A percentile compares a stretch with the other conserved stretches of the same genome.
phyloP scores from a whole-genome alignment of 2,888 invertebrate species.

The Nysson spinosus region DNA sequence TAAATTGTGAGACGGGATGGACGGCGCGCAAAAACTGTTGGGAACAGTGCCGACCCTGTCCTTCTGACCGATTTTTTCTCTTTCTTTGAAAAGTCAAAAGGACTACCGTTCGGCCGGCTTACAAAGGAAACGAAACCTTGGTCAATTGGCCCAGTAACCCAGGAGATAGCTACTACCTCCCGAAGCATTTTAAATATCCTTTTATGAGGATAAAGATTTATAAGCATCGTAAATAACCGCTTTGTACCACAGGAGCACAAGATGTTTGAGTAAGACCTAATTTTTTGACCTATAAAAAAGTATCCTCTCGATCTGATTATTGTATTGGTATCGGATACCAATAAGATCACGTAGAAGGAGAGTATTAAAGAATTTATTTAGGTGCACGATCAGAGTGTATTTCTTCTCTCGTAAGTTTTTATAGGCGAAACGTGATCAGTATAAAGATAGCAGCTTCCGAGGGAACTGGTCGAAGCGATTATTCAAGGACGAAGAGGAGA shows the following conservation, averaged over 20 bases:
- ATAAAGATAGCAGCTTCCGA: no score
- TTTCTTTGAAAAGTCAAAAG: conserved; percentile 11
- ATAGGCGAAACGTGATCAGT: no score
- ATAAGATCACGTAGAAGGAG: background rate
- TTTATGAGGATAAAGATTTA: conserved; percentile 26
- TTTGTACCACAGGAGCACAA: no score
- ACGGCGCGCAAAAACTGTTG: background rate
- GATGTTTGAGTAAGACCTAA: conserved; percentile 17
- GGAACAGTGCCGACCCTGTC: conserved; percentile 3
- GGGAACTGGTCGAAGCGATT: conserved; percentile 5
- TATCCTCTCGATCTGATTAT: no score
- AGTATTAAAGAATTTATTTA: background rate
- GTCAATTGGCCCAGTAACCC: conserved; percentile 26
- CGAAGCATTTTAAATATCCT: conserved; percentile 10
- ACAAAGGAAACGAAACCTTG: conserved; percentile 2
- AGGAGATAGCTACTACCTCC: background rate
- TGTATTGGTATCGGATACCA: no score
- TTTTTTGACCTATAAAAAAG: no score
- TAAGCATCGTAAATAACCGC: conserved; percentile 24
- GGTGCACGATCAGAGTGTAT: no score
- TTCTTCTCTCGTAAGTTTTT: no score
- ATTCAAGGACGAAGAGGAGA: conserved; percentile 10
- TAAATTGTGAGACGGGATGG: conserved; percentile 2
- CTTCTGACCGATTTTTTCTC: conserved; percentile 45
- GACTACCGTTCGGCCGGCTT: conserved; percentile 1